A percentile compares a stretch with the other conserved stretches of the same genome.
phyloP scores from a whole-genome alignment of 2,888 invertebrate species.

The Dinocampus coccinellae region DNA sequence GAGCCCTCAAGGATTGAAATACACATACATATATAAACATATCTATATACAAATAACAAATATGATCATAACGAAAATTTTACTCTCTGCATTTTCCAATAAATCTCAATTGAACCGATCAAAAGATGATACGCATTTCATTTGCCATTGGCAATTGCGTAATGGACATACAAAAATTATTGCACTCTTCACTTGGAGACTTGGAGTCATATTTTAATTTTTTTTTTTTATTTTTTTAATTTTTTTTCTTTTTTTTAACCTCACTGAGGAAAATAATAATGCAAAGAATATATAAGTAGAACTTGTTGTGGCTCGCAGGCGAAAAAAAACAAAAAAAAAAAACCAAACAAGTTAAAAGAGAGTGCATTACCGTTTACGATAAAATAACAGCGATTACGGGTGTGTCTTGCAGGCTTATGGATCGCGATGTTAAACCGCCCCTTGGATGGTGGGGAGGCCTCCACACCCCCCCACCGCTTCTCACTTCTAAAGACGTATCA shows the following conservation, averaged over 20 bases:
- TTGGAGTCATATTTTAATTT: too few relatives aligned
- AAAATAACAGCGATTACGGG: conserved; percentile 65
- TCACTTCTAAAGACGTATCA: not conserved
- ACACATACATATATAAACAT: not conserved
- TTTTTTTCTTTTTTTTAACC: conserved; percentile 31
- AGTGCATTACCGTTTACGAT: conserved; percentile 62
- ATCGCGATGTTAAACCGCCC: conserved; percentile 8
- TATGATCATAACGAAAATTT: conserved; percentile 42
- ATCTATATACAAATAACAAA: not conserved
- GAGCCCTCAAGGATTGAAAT: not conserved
- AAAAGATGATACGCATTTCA: conserved; percentile 53
- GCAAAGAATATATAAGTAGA: conserved; percentile 55
- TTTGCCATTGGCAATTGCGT: conserved; percentile 63
- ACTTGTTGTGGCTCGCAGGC: conserved; percentile 55
- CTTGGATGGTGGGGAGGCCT: conserved; percentile 7
- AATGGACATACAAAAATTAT: conserved; percentile 61
- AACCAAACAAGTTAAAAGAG: conserved; percentile 14
- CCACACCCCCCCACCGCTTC: not conserved
- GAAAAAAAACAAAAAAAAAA: conserved; percentile 21
- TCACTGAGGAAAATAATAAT: conserved; percentile 53
- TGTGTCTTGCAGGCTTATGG: conserved; percentile 48
- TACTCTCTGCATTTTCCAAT: conserved; percentile 59
- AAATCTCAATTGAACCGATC: conserved; percentile 58
- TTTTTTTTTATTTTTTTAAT: too few relatives aligned
- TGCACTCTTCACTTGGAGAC: conserved; percentile 47